Conservation (phyloP, 1,140 invertebrate genomes). For the Drosophila parabipectinata region DNA sequence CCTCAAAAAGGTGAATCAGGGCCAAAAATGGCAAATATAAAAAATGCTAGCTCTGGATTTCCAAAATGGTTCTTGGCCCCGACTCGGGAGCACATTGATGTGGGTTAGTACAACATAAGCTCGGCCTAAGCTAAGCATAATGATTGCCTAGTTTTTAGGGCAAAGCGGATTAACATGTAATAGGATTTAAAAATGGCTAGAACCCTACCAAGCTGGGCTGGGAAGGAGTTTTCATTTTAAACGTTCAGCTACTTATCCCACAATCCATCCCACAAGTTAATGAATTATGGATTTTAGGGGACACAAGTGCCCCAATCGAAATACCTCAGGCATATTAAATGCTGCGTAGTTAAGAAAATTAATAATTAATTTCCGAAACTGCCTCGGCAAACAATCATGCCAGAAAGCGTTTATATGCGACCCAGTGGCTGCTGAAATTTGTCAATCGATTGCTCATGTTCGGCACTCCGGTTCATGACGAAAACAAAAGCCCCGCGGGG, state of each 20-base stretch:
- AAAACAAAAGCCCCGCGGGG: conserved; percentile 19
- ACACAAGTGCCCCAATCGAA: neutral
- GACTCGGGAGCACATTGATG: conserved; percentile 7
- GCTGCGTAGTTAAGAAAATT: neutral
- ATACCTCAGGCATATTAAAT: neutral
- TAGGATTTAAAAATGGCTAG: neutral
- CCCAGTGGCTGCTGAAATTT: conserved; percentile 4
- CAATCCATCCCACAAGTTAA: neutral
- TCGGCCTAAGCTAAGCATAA: neutral
- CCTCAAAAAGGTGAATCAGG: conserved; percentile 34
- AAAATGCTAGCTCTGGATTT: conserved; percentile 21
- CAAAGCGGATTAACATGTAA: neutral
- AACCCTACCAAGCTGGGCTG: too few species aligned
- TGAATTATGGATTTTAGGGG: neutral
- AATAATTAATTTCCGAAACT: conserved; percentile 3
- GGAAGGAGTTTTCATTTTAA: neutral
- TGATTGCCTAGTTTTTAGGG: conserved; percentile 9
- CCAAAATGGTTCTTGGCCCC: neutral
- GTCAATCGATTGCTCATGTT: conserved; percentile 12
- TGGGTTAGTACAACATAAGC: conserved; percentile 17
- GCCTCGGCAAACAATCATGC: neutral
- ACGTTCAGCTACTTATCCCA: neutral
- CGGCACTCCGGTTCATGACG: conserved; percentile 1
- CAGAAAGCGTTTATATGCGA: conserved; percentile 2
- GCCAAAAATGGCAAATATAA: conserved; percentile 10